Conservation (phyloP, 2,113 vertebrate genomes). For the Apaloderma vittatum region DNA sequence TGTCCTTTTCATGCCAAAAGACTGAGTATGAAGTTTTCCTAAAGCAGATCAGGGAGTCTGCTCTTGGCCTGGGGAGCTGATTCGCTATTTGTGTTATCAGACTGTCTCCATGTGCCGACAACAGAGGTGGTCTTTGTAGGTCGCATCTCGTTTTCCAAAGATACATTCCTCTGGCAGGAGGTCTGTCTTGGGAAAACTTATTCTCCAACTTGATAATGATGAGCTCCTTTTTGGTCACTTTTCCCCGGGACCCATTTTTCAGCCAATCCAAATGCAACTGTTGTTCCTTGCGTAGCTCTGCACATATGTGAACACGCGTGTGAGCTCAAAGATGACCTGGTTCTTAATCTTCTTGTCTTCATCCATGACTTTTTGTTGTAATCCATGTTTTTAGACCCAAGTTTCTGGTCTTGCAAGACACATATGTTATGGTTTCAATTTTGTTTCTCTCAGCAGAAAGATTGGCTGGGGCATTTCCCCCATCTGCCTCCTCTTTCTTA, state of each 20-base stretch:
- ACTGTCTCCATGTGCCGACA: background rate
- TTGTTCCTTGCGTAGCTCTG: background rate
- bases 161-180: background rate
- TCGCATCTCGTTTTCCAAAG: background rate
- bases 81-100: background rate
- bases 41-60: background rate
- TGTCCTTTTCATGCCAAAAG: background rate
- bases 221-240: background rate
- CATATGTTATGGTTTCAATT: background rate
- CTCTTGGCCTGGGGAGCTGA: background rate
- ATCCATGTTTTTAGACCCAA: background rate
- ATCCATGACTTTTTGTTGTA: background rate
- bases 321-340: background rate
- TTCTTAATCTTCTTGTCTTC: background rate
- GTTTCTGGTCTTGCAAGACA: background rate
- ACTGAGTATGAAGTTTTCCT: background rate
- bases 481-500: background rate
- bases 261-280: background rate
- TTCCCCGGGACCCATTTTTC: background rate
- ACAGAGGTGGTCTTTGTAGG: background rate
- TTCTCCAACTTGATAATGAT: background rate
- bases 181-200: background rate
- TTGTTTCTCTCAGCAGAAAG: background rate
- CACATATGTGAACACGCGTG: rapidly evolving
- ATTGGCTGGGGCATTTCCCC: background rate